Evolutionary conservation across 2,113 vertebrate genomes (phyloP).

Genomic region (Reinhardtius hippoglossoides): DNA sequence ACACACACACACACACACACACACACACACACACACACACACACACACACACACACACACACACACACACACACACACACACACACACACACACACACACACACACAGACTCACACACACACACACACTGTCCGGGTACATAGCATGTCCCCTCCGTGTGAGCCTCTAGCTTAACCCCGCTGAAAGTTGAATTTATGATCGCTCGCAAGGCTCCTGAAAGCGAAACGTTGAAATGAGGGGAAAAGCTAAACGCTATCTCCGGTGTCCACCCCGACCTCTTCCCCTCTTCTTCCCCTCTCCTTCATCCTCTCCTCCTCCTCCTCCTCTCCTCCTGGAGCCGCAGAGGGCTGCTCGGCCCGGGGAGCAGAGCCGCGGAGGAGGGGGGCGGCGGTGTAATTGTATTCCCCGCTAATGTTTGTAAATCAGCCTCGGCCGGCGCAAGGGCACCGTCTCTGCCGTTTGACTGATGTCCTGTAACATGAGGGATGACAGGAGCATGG

Average conservation of each 20-base stretch:
- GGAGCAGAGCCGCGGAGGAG: not conserved
- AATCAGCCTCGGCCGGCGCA: conserved; percentile 88
- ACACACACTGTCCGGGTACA: not conserved
- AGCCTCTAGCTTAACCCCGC: not conserved
- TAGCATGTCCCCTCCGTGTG: not conserved
- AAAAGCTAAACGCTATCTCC: conserved; percentile 39
- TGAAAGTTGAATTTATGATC: not conserved
- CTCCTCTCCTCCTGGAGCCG: conserved; percentile 60
- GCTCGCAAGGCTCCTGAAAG: conserved; percentile 12
- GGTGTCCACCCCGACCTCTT: conserved; percentile 45
- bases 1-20: not conserved
- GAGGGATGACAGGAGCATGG: conserved; percentile 88
- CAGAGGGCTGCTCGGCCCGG: conserved; percentile 76
- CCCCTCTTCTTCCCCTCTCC: not conserved
- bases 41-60: not conserved
- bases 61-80: not conserved
- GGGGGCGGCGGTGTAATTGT: conserved; percentile 85
- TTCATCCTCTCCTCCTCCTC: not conserved
- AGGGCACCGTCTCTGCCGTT: conserved; percentile 86
- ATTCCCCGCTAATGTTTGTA: conserved; percentile 93
- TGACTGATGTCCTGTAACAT: conserved; percentile 93
- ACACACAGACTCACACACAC: no score
- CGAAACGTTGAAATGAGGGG: conserved; percentile 35
- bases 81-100: not conserved
- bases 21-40: not conserved